Base-by-base conservation (phyloP, 2,797 vertebrate species). In the Rhodeus uyekii region DNA sequence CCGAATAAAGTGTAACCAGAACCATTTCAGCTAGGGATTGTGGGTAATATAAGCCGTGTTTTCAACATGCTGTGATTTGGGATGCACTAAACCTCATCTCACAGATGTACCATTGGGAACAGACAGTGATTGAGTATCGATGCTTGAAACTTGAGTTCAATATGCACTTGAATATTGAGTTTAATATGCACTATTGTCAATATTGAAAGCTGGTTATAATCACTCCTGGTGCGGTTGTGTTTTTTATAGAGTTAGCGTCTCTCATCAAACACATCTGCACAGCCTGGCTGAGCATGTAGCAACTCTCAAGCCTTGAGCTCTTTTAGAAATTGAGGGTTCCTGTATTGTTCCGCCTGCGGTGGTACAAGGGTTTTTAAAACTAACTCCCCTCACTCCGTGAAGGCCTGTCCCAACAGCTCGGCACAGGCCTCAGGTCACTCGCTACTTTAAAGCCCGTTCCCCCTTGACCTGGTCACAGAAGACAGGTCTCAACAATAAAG, bases 311-410 rank as follows among this genome's bases (percentile, higher is more conserved):
- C 24, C 83, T 50, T n/a, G 22, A 84, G 63, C 63, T 44, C 85
- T 60, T 67, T 86, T 75, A 85, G 76, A 42, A 79, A 39, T 44
- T 42, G 68, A 8, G 22, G 65, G 44, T 69, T 83, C 78, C 73
- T 82, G 77, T 85, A 84, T 84, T 87, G 85, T 84, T 88, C 81
- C 80, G 53, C 84, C 80, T 71, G 76, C 90, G 88, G 85, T 88
- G 83, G 89, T 88, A 91, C 90, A 80, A 87, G 77, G 83, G 80
- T 84, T 87, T 83, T 78, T 81, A 73, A 80, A 76, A 76, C 79
- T 86, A 89, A 78, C 71, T 61, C 38, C 69, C 74, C 67, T 58
- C 34, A n/a, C 32, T 60, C 19, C 83, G 63, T 84, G 80, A 84
- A 73, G 67, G 64, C 69, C 80, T 78, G 60, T 60, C 75, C 36